Evolutionary conservation across 1,140 invertebrate species (phyloP), one percentile per base, ranked within the genome.

Genomic region (Mya arenaria): DNA sequence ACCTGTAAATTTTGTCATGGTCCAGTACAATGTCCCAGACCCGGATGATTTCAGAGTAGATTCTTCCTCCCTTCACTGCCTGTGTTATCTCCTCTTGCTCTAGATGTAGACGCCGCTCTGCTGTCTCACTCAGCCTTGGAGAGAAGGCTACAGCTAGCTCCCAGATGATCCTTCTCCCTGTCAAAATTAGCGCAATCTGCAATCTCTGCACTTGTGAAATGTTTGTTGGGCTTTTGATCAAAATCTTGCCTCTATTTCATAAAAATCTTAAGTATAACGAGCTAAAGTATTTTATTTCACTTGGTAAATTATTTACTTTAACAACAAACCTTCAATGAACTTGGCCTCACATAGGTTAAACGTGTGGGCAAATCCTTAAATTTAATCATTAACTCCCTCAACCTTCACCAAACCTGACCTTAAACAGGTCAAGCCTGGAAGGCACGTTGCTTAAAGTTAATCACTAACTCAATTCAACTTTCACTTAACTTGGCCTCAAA

Each of bases 11-110:
- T 39, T 87, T 86, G 23, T 89, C 84, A 82, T 89, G 85, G 44
- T 86, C 82, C 75, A 91, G 85, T 6, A 91, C 89, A 19, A 92
- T 87, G 52, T 88, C 87, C 91, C 91, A 92, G 10, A 92, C 86
- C 56, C 91, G 74, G 28, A 92, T 90, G 37, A 92, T 82, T 82
- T 92, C 90, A 2, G 89, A 87, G 69, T 92, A 92, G 30, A 91
- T 89, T 41, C 85, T 83, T 1, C 88, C 88, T 37, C 84, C 84
- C 13, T 63, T 56, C 0, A 88, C 85, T 56, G 85, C 55, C 23
- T 84, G 74, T 25, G 84, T 62, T 60, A 44, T 62, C 3, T 79
- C 72, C 39, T 75, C 78, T 13, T 75, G 60, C 28, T 86, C 84
- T 6, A 32, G 56, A 39, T 85, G 74, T 32, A 87, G 80, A 30